A percentile compares a stretch with the other conserved stretches of the same genome.
Conservation (phyloP, 2,888 invertebrate species). For the Cordilura impudica region DNA sequence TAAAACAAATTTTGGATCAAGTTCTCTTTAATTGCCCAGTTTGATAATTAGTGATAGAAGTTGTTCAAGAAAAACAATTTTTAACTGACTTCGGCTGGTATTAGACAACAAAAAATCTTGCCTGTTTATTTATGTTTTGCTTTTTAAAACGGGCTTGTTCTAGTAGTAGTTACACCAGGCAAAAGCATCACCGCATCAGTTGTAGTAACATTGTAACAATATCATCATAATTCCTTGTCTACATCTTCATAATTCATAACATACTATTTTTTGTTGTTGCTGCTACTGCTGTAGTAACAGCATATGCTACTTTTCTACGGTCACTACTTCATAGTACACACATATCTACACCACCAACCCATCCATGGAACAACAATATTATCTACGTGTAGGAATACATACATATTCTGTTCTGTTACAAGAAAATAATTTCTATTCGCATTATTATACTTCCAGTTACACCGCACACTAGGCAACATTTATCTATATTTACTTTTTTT, state of each 20-base stretch:
- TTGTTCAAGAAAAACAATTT: background rate
- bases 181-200: background rate
- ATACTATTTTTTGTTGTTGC: constrained; percentile 1
- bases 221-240: constrained; percentile 45
- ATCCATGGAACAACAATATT: background rate
- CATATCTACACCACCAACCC: background rate
- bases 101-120: too few relatives aligned
- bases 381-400: constrained; percentile 8
- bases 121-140: background rate
- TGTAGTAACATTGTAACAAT: constrained; percentile 2
- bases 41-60: background rate
- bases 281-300: constrained; percentile 5
- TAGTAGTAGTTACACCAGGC: background rate
- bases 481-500: too few relatives aligned
- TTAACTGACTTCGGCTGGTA: too few relatives aligned
- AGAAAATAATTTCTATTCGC: background rate
- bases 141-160: background rate
- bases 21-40: background rate
- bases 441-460: background rate
- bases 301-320: constrained; percentile 19
- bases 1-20: background rate
- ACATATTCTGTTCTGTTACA: constrained; percentile 6
- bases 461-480: too few relatives aligned
- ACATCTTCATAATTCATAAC: constrained; percentile 38
- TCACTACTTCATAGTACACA: background rate